Evolutionary conservation across 2,113 vertebrate species (phyloP), one percentile per base, ranked within the genome.

Genomic region (Hyperoodon ampullatus): DNA sequence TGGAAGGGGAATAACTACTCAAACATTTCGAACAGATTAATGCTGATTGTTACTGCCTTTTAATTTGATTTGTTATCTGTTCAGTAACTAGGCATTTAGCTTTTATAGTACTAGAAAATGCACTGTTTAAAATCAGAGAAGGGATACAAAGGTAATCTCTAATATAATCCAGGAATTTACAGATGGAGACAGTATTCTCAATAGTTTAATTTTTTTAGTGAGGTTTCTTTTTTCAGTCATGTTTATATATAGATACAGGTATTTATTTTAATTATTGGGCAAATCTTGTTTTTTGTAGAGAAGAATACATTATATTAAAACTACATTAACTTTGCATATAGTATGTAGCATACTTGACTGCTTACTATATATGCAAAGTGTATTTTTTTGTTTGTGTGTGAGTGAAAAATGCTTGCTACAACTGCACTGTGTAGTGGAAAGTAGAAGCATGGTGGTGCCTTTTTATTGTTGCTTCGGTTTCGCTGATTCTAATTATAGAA

Each of bases 401-500:
- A 81, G 53, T 68, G 53, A 81, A 97, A 96, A 97, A 96, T 85
- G 89, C 75, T 92, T 5, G 58, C 70, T 96, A 93, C 23, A 96
- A 77, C 71, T 82, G 68, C 23, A 65, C 96, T 96, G 96, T 8
- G 8, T 44, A 91, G 93, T 95, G 93, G 26, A 96, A 98, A 98
- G 98, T 96, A 95, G 95, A 98, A 97, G 97, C 97, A 26, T 87
- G 93, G 53, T 96, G 94, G 88, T 98, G 98, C 95, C 97, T 98
- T 98, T 98, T 98, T 98, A 98, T 99, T 99, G 98, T 98, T 99
- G 98, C 98, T 98, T 97, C 95, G 97, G 97, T 98, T 98, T 97
- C 90, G 97, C 98, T 98, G 98, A 80, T 98, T 98, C 99, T 99
- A 99, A 99, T 99, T 99, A 99, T 99, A 99, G 99, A 98, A 98